Percentiles rank a stretch among this genome's conserved stretches.
Conservation (phyloP, 2,113 vertebrate genomes). For the Phrynosoma platyrhinos region DNA sequence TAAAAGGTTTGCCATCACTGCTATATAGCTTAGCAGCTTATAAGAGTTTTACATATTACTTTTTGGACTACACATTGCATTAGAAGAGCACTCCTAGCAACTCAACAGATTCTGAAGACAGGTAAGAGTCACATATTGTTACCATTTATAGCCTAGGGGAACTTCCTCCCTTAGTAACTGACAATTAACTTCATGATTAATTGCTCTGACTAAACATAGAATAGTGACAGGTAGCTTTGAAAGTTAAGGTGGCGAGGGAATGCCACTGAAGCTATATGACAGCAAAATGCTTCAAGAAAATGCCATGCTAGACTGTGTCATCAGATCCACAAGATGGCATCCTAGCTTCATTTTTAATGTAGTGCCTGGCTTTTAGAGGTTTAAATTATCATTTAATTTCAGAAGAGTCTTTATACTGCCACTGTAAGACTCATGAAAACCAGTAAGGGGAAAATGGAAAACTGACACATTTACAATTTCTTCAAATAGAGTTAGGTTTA, state of each 20-base stretch:
- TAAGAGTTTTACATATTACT: neutral
- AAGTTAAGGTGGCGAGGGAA: too few relatives aligned
- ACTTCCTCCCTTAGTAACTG: neutral
- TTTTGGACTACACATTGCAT: neutral
- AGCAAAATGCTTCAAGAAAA: neutral
- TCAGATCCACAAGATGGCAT: slow-evolving; percentile 31
- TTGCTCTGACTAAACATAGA: neutral
- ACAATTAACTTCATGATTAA: neutral
- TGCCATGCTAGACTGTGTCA: neutral
- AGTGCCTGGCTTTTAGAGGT: neutral
- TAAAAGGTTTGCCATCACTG: too few relatives aligned
- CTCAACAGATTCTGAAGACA: neutral
- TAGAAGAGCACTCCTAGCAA: neutral
- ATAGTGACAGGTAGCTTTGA: neutral
- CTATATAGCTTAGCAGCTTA: neutral
- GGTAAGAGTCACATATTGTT: neutral
- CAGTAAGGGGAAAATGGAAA: neutral
- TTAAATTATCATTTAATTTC: neutral
- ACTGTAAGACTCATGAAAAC: neutral
- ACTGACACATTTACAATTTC: neutral
- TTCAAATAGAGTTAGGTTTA: neutral
- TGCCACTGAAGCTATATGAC: neutral
- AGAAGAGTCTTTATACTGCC: slow-evolving; percentile 1
- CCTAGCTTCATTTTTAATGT: slow-evolving; percentile 13
- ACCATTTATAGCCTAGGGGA: neutral